Base-by-base conservation (phyloP, 2,888 invertebrate species). In the Pimpla rufipes region DNA sequence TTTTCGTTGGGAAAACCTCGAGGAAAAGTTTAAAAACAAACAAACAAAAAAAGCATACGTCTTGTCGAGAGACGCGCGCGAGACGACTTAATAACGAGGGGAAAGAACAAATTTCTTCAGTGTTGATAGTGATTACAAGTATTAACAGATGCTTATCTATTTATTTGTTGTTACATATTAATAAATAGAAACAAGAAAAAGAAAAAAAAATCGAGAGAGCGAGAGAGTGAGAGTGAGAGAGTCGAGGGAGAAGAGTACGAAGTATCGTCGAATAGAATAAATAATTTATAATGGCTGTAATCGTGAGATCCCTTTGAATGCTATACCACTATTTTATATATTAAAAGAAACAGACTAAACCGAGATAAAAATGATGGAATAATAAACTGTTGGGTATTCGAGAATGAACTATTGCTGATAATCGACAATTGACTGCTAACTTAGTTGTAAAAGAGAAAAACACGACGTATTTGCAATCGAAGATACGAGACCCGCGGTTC, bases 161-260 rank as follows among this genome's bases (percentile, higher is more conserved):
- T 92, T 92, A 92, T 92, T 92, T 92, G 92, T 92, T 92, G 91
- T 92, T 92, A 90, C 85, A 89, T 91, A 91, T 90, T 91, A 91
- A 90, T 91, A 90, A 87, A 90, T 88, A 89, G 85, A 86, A 86
- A 88, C 84, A 81, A 90, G 84, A 81, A 87, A 87, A 88, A 86
- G 35, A 59, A 35, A 42, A 21, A 62, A 64, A 47, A 66, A 45
- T 11, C 7, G 42, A 70, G 42, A 70, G 50, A 59, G 55, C 50
- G 40, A 66, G 42, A 67, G 47, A 29, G 23, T 2, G 50, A 55
- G 55, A 55, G 23, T 10, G 23, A 23, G 37, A 40, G 7, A 47
- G 47, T n/a, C 29, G 29, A 47, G 7, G 57, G 35, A 68, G 57
- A 67, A 67, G 62, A 79, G 71, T 66, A 78, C 83, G 67, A 86